Evolutionary conservation across 2,888 invertebrate species (phyloP).

Genomic region (Tholera decimalis): DNA sequence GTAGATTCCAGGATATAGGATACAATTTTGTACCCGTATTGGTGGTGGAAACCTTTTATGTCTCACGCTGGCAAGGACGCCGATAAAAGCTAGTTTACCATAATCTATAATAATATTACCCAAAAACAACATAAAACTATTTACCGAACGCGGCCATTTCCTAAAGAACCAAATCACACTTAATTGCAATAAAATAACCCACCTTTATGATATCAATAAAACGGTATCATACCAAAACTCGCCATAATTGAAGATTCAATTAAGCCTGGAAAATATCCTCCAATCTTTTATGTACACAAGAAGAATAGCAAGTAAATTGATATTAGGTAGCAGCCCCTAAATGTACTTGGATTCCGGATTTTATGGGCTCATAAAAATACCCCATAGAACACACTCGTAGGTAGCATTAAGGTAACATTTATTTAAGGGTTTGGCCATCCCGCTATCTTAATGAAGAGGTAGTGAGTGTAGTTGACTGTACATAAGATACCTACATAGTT

Average conservation of each 20-base stretch:
- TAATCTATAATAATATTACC: slow-evolving; percentile 1
- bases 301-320: slow-evolving; percentile 63
- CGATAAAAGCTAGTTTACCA: not conserved
- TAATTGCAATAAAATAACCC: slow-evolving; percentile 45
- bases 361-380: slow-evolving; percentile 64
- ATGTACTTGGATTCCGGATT: slow-evolving; percentile 61
- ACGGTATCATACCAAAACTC: slow-evolving; percentile 53
- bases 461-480: slow-evolving; percentile 39
- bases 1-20: not conserved
- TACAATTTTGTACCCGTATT: too few relatives aligned
- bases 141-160: slow-evolving; percentile 10
- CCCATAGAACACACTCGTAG: slow-evolving; percentile 63
- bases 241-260: slow-evolving; percentile 57
- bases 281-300: slow-evolving; percentile 54
- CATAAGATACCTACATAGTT: slow-evolving; percentile 24
- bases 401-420: slow-evolving; percentile 61
- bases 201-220: slow-evolving; percentile 55
- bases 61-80: not conserved
- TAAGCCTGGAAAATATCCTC: slow-evolving; percentile 51
- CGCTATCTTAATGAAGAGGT: slow-evolving; percentile 59
- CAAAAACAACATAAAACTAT: slow-evolving; percentile 9
- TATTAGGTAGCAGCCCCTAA: slow-evolving; percentile 59
- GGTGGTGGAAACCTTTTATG: too few relatives aligned
- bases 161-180: slow-evolving; percentile 4
- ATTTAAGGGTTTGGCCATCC: slow-evolving; percentile 52